phyloP scores from a whole-genome alignment of 1,140 invertebrate genomes.

The Coboldia fuscipes region DNA sequence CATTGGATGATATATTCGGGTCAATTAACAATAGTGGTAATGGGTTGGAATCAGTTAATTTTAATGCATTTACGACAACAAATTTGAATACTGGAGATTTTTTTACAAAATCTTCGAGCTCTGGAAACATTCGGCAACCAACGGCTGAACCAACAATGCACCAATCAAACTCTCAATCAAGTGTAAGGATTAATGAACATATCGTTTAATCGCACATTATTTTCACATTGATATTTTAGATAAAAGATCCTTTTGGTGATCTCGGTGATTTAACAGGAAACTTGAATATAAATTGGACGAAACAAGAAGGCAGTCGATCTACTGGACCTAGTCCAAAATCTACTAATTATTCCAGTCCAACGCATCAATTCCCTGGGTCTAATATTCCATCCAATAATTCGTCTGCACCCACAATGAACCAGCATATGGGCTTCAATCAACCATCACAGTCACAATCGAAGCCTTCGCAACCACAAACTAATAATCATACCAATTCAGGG shows the following conservation, averaged over 20 bases:
- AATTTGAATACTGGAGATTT: too few relatives aligned
- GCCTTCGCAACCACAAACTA: constrained; percentile 3
- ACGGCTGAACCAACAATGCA: constrained; percentile 11
- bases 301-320: constrained; percentile 6
- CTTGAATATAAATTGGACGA: constrained; percentile 16
- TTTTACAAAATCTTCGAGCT: too few relatives aligned
- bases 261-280: constrained; percentile 24
- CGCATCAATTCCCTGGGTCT: constrained; percentile 22
- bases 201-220: background rate
- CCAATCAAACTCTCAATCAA: too few relatives aligned
- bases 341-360: constrained; percentile 23
- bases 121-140: constrained; percentile 4
- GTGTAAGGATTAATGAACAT: background rate
- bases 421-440: constrained; percentile 14
- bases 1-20: constrained; percentile 18
- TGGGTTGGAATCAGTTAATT: too few relatives aligned
- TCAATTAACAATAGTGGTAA: too few relatives aligned
- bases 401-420: background rate
- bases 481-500: constrained; percentile 2
- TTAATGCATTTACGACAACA: too few relatives aligned
- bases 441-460: constrained; percentile 18
- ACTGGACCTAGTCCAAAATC: constrained; percentile 16
- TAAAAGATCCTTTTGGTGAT: constrained; percentile 29
- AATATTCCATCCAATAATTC: constrained; percentile 1
- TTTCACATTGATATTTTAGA: constrained; percentile 5